A percentile compares a stretch with the other conserved stretches of the same genome.
phyloP scores from a whole-genome alignment of 2,888 invertebrate genomes.

The Noctua pronuba region DNA sequence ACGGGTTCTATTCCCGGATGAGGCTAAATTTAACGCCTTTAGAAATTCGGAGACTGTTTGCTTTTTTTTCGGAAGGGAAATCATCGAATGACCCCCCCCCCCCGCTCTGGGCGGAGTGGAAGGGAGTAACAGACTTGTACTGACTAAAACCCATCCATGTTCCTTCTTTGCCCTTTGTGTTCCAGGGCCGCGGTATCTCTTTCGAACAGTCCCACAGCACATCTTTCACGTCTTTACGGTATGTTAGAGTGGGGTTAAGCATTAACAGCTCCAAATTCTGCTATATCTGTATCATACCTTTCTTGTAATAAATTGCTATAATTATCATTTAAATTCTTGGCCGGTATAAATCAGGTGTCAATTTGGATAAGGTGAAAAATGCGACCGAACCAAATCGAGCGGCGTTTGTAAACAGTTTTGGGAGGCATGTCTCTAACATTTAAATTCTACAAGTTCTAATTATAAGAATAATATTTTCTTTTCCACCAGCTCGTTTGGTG shows the following conservation, averaged over 20 bases:
- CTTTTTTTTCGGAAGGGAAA: too few relatives aligned
- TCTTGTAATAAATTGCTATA: constrained; percentile 38
- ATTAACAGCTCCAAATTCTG: neutral
- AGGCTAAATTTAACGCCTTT: neutral
- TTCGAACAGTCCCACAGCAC: too few relatives aligned
- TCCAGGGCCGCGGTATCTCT: too few relatives aligned
- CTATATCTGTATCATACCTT: neutral
- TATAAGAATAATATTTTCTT: neutral
- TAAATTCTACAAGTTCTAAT: constrained; percentile 35
- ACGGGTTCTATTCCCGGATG: neutral
- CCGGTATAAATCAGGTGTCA: constrained; percentile 33
- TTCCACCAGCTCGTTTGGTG: neutral
- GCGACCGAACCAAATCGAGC: constrained; percentile 19
- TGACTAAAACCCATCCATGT: too few relatives aligned
- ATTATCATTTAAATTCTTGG: constrained; percentile 52
- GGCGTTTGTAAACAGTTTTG: constrained; percentile 11
- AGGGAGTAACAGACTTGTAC: too few relatives aligned
- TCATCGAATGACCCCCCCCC: too few relatives aligned
- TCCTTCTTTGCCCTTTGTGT: too few relatives aligned
- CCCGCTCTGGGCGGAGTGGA: too few relatives aligned
- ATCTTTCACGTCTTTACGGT: neutral
- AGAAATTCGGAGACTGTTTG: neutral
- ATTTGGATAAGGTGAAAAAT: constrained; percentile 36
- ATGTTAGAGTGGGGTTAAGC: neutral
- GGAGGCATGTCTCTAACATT: constrained; percentile 18